These are phyloP conservation scores for Cryptus viduatorius DNA, from an alignment of 2,888 invertebrate genomes.

Conservation along the genomic window DNA sequence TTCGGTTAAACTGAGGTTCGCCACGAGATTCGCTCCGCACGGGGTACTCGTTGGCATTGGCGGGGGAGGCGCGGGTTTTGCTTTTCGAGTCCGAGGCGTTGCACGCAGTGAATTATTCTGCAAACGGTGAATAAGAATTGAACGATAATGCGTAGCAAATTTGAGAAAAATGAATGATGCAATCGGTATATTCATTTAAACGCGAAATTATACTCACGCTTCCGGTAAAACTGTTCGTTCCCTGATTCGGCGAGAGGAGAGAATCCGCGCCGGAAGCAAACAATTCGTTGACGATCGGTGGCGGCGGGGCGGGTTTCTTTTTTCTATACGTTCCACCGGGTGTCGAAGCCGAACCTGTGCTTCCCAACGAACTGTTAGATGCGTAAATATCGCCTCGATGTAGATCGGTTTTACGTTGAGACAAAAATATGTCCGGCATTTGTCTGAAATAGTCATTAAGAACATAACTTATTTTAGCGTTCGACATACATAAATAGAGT, in stretches of 20 bases:
- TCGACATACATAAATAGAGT: background rate
- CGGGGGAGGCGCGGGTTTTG: conserved; percentile 89
- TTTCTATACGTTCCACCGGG: conserved; percentile 86
- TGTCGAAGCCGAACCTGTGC: conserved; percentile 83
- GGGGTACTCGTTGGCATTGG: conserved; percentile 82
- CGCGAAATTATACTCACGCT: conserved; percentile 34
- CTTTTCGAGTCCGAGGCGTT: conserved; percentile 87
- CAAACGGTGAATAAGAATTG: conserved; percentile 7
- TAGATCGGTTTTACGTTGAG: conserved; percentile 79
- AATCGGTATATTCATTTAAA: background rate
- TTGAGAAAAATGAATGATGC: background rate
- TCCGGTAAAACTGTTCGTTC: conserved; percentile 43
- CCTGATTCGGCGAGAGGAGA: conserved; percentile 66
- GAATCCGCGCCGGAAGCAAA: conserved; percentile 68
- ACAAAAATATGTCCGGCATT: conserved; percentile 81
- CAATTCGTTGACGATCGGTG: conserved; percentile 78
- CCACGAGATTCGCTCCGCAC: conserved; percentile 63
- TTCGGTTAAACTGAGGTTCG: conserved; percentile 66
- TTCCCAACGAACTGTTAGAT: conserved; percentile 85
- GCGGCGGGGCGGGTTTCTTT: conserved; percentile 90
- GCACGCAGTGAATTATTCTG: conserved; percentile 80
- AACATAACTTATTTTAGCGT: background rate
- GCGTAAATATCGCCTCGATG: conserved; percentile 79
- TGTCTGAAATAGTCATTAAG: conserved; percentile 69
- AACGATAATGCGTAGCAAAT: background rate